Base-by-base conservation (phyloP, 2,888 invertebrate genomes). In the Meiosimyza platycephala region DNA sequence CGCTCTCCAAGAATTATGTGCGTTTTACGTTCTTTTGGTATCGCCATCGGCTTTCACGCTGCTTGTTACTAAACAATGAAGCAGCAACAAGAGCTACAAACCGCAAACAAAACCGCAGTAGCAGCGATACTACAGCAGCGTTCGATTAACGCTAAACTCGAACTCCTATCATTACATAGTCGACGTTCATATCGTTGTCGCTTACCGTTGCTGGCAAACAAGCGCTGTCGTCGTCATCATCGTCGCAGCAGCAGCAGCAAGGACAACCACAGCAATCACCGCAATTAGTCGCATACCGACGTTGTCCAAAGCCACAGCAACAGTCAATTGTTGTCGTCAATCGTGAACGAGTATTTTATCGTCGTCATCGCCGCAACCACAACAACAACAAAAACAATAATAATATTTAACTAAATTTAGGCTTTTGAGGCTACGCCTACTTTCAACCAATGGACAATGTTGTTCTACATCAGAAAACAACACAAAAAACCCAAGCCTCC, bases 61-160 rank as follows among this genome's bases (percentile, higher is more conserved):
- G 64, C 40, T 50, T 64, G 64, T 71, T 74, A 60, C 71, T 72
- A 73, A 77, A 76, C 78, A 75, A 78, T 78, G 78, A 74, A 76
- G 15, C 57, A 51, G 28, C 68, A 55, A 54, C 60, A 75, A 47
- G 51, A 69, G 64, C 50, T 28, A 54, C 54, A 62, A 54, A 68
- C 59, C 71, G 66, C 74, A 72, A 74, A 72, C 68, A 70, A 66
- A 75, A 62, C 72, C 72, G 50, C 74, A 74, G 40, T 48, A 60
- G 18, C 73, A 68, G 55, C 64, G 28, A 28, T 3, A 28, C 28
- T 28, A 60, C 52, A 28, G 16, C 33, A 40, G 12, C 62, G 16
- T 47, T 40, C 33, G 40, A 40, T 40, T 40, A 40, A 62, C 33
- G 51, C 59, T 28, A 22, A n/a, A 28, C 22, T 16, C 51, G 60